Evolutionary conservation across 2,113 vertebrate species (phyloP), one percentile per base, ranked within the genome.

Genomic region (Misgurnus anguillicaudatus): DNA sequence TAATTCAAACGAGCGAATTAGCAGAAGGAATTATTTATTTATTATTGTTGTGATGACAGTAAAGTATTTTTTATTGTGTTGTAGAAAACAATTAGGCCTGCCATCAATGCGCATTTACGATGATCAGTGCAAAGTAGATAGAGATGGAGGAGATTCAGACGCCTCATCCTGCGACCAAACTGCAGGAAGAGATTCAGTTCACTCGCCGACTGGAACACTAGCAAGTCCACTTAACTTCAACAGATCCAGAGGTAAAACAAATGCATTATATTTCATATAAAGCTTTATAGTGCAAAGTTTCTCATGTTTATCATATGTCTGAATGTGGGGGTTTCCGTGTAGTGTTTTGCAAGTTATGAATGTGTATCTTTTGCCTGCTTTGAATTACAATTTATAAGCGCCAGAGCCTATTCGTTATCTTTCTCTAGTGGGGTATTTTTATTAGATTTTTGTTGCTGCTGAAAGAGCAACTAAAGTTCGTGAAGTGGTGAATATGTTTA

Each of bases 121-220:
- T 58, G 93, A 93, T 48, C 95, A 93, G 85, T 92, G 92, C 88
- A 94, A 94, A 75, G 89, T 82, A 0, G 94, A 96, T 47, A 87
- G 89, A 42, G 95, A 99, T 39, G 93, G 94, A 51, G 95, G 88
- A 0, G 97, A 98, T 39, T 98, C 97, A 0, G 97, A 99, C 16
- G 93, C 94, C 69, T 98, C 96, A 0, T 95, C 94, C 38, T 94
- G 93, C 80, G 95, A 96, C 47, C 90, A 89, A 13, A 86, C 89
- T 24, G 86, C 91, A 0, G 90, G 89, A 8, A 92, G 94, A 0
- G 95, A 97, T 8, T 84, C 90, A 0, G 89, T 94, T 53, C 90
- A 92, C 83, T 97, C 95, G 2, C 95, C 95, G 1, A 70, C 87
- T 80, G 92, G 91, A 0, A 73, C 91, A 19, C 87, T 89, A 8